Evolutionary conservation across 2,113 vertebrate genomes (phyloP), one percentile per base, ranked within the genome.

Genomic region (Crotophaga sulcirostris): DNA sequence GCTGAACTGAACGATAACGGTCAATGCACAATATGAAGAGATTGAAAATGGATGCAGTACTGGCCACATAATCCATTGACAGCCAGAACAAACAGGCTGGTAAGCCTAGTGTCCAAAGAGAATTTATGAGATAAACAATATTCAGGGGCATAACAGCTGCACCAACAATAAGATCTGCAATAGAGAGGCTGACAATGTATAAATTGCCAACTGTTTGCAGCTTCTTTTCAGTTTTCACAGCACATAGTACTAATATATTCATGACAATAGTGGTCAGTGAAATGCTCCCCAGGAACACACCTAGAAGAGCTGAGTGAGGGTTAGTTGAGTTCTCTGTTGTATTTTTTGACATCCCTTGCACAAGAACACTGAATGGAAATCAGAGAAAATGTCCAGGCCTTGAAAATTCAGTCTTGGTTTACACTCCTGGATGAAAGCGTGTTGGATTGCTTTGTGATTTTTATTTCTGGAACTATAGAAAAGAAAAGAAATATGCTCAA

Each of bases 41-140:
- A 31, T 98, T 99, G 90, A 99, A 99, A 49, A 99, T 99, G 5
- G 99, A 99, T 5, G 99, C 99, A 0, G 99, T 99, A 96, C 99
- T 99, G 25, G 99, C 99, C 60, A 99, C 99, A 0, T 99, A 99
- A 86, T 99, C 99, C 99, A 99, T 99, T n/a, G 99, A 99, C 17
- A 99, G 97, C 99, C 99, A 99, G 93, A 99, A 99, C 74, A 98
- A 98, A 79, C 99, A 99, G 49, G 98, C 96, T 3, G 98, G 97
- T 75, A 89, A 89, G 12, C 98, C 98, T 68, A 99, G 97, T 47
- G 96, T 97, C 99, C 99, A 99, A 62, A 31, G 58, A 9, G 96
- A 70, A 83, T 93, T 98, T 64, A 99, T 59, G 83, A 99, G 95
- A 95, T 99, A 99, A 51, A 98, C 94, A 90, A 99, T 97, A 91